phyloP scores from a whole-genome alignment of 1,140 invertebrate species.

The Theocolax elegans region DNA sequence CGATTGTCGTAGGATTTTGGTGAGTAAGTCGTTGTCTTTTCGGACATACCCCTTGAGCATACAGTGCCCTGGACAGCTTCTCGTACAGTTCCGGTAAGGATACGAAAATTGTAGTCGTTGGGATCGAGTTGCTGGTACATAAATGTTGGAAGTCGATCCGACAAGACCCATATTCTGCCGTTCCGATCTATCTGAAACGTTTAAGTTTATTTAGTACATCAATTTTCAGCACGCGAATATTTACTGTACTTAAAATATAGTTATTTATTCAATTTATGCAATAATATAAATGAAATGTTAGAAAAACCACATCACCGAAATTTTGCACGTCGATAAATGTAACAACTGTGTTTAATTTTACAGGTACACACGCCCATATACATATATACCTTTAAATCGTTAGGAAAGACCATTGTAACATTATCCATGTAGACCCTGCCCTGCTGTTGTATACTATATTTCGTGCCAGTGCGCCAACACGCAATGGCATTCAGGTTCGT shows the following conservation, averaged over 20 bases:
- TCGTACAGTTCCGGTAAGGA: slow-evolving; percentile 73
- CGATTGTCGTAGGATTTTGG: background rate
- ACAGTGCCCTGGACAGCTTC: slow-evolving; percentile 78
- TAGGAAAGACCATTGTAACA: slow-evolving; percentile 79
- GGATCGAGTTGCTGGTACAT: slow-evolving; percentile 75
- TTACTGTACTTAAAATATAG: too few relatives aligned
- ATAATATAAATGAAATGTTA: too few relatives aligned
- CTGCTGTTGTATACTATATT: slow-evolving; percentile 74
- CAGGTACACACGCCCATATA: too few relatives aligned
- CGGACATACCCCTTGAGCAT: slow-evolving; percentile 61
- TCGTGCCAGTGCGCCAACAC: slow-evolving; percentile 79
- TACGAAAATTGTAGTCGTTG: slow-evolving; percentile 78
- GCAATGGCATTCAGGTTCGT: slow-evolving; percentile 81
- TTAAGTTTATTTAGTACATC: background rate
- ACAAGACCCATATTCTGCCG: slow-evolving; percentile 79
- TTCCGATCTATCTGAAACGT: slow-evolving; percentile 69
- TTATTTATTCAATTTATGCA: too few relatives aligned
- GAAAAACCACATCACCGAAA: too few relatives aligned
- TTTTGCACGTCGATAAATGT: too few relatives aligned
- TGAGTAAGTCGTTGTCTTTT: slow-evolving; percentile 6
- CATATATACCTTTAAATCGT: slow-evolving; percentile 79
- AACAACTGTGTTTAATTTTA: too few relatives aligned
- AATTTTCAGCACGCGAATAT: too few relatives aligned
- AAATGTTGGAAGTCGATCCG: slow-evolving; percentile 77
- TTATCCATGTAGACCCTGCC: slow-evolving; percentile 78